Base-by-base conservation (phyloP, 1,140 invertebrate species). In the Tetragonula clypearis region DNA sequence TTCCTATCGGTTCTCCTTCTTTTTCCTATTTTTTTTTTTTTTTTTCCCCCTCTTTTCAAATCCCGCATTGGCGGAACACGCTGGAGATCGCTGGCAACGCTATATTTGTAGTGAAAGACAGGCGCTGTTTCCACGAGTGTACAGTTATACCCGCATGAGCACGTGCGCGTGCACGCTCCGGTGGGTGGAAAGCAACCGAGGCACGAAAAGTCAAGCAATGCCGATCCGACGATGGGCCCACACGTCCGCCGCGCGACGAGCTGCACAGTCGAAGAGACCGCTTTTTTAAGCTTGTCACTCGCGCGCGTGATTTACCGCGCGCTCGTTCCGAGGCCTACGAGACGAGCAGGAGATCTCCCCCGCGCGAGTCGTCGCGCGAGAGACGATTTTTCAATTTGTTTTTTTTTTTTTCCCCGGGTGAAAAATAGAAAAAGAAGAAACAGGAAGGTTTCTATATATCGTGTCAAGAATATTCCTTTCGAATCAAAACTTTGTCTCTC, bases 31-130 rank as follows among this genome's bases (percentile, higher is more conserved):
- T 55, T 12, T 76, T 35, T 71, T 23, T 71, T 41, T 21, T 75
- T 23, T 71, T 12, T 71, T 49, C 21, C 53, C 12, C 21, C 26
- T 58, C 35, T 75, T n/a, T 26, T 12, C 9, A 8, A 49, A 49
- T 49, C 66, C 17, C n/a, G 26, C 55, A 65, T 78, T 17, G 23
- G 23, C 14, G 15, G 30, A 17, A 19, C 26, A 17, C 74, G 35
- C 1, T 30, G 30, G 56, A 66, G 56, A 66, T 35, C 65, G 35
- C n/a, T 26, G 21, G 6, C 65, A 69, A n/a, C 30, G 17, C 74
- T 88, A 87, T 71, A 88, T 84, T 87, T 88, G 86, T 87, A 82
- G 87, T 30, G 86, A 84, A 82, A 82, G 86, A 87, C 58, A 85
- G 74, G 56, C 73, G 30, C 15, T 41, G 35, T 73, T 80, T 84